Conservation (phyloP, 2,113 vertebrate genomes). For the Phrynosoma blainvillii region DNA sequence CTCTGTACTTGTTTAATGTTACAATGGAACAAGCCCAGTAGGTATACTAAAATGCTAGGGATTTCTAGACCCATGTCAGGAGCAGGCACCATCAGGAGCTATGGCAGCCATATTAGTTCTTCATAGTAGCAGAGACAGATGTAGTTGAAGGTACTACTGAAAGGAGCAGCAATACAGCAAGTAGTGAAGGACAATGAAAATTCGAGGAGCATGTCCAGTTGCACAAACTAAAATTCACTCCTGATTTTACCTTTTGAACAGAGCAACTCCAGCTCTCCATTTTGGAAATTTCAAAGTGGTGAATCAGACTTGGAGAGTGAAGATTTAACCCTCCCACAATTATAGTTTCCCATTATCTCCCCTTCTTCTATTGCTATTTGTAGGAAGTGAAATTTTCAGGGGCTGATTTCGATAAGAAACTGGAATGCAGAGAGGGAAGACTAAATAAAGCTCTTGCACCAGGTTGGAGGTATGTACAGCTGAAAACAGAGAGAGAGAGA, state of each 20-base stretch:
- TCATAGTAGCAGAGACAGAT: background rate
- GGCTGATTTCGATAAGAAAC: background rate
- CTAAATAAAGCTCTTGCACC: background rate
- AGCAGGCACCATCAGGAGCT: background rate
- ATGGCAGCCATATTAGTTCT: background rate
- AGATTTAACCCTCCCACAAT: background rate
- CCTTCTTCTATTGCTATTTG: background rate
- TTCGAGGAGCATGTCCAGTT: background rate
- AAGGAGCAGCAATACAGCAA: background rate
- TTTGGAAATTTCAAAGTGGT: background rate
- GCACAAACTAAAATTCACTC: background rate
- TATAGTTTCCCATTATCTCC: background rate
- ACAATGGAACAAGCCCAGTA: background rate
- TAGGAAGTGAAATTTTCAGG: background rate
- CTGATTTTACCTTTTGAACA: background rate
- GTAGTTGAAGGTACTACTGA: background rate
- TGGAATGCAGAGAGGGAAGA: background rate
- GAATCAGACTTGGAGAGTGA: too few relatives aligned
- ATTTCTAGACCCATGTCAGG: background rate
- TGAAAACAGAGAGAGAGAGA: background rate
- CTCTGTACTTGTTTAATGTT: background rate
- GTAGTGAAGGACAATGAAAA: background rate
- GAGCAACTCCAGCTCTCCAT: background rate
- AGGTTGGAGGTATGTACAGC: background rate
- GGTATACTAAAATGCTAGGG: background rate